Base-by-base conservation (phyloP, 2,113 vertebrate genomes). In the Engystomops pustulosus region DNA sequence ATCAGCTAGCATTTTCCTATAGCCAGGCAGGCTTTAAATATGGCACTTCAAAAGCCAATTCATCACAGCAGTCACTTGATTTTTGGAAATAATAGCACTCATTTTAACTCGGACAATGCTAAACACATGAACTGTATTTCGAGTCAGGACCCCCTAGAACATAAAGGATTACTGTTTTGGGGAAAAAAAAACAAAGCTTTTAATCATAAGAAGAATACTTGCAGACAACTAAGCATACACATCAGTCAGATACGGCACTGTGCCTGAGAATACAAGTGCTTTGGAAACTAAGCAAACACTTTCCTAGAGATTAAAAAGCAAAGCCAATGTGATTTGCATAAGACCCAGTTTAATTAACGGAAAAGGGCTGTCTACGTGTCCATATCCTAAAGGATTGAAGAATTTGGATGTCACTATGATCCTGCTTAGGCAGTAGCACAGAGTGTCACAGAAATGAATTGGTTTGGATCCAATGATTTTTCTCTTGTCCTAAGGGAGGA, bases 351-450 rank as follows among this genome's bases (percentile, higher is more conserved):
- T 82, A 82, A 82, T 82, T 82, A 82, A 82, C 62, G 60, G 80
- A 44, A 74, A 60, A 74, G 51, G 51, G 69, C 80, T 74, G 80
- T 58, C 75, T 60, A 78, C 15, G 34, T 78, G 75, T 78, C 75
- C 75, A 72, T 82, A 74, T 74, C 36, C 80, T 82, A 60, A 74
- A 60, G 68, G 49, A 82, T 55, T 82, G 49, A 36, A 55, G 53
- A 82, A 82, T 82, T 82, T 82, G 80, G 69, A 82, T 82, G 69
- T 55, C 80, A 62, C 41, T 74, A 8, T 82, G 80, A 82, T 82
- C 80, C 80, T 82, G 69, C 80, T 82, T 82, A 82, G 69, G 69
- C 68, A 62, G 80, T 82, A 38, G 49, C 32, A 58, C 68, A 74
- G 69, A 55, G 53, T 44, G 68, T 82, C 80, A 55, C 25, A 55